Evolutionary conservation across 2,888 invertebrate species (phyloP).

Genomic region (Proisotoma minuta): DNA sequence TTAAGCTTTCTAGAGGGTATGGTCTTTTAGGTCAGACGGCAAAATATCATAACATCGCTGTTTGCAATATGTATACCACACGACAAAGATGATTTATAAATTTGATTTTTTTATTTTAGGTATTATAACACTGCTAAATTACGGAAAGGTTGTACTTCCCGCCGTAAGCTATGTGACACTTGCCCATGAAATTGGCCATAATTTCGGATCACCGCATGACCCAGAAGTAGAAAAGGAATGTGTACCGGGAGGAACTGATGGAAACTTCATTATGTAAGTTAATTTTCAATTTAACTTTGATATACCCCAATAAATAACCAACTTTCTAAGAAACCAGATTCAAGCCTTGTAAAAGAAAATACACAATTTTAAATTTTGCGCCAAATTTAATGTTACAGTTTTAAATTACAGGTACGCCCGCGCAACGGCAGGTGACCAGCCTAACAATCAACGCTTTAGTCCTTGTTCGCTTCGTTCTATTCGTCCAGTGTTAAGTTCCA

Average conservation of each 20-base stretch:
- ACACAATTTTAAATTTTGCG: too few species aligned
- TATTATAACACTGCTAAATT: conserved; percentile 94
- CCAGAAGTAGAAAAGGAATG: conserved; percentile 70
- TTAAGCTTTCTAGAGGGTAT: too few species aligned
- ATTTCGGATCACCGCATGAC: conserved; percentile 97
- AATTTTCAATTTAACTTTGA: not conserved
- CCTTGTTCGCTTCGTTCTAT: conserved; percentile 89
- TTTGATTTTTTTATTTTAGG: too few species aligned
- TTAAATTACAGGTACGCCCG: conserved; percentile 58
- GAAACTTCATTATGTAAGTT: conserved; percentile 96
- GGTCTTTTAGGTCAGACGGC: too few species aligned
- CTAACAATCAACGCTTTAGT: conserved; percentile 96
- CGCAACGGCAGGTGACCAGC: conserved; percentile 95
- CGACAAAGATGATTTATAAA: too few species aligned
- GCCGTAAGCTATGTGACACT: conserved; percentile 96
- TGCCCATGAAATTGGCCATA: conserved; percentile 99
- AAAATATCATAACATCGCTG: too few species aligned
- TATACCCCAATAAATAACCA: not conserved
- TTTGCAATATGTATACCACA: too few species aligned
- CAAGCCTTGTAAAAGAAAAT: too few species aligned
- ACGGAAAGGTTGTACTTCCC: conserved; percentile 96
- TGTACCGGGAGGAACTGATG: conserved; percentile 91
- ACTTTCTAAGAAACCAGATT: too few species aligned
- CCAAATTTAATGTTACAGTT: too few species aligned
- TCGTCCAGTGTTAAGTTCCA: conserved; percentile 84